A percentile compares a stretch with the other conserved stretches of the same genome.
Conservation (phyloP, 2,113 vertebrate genomes). For the Ctenodactylus gundi region DNA sequence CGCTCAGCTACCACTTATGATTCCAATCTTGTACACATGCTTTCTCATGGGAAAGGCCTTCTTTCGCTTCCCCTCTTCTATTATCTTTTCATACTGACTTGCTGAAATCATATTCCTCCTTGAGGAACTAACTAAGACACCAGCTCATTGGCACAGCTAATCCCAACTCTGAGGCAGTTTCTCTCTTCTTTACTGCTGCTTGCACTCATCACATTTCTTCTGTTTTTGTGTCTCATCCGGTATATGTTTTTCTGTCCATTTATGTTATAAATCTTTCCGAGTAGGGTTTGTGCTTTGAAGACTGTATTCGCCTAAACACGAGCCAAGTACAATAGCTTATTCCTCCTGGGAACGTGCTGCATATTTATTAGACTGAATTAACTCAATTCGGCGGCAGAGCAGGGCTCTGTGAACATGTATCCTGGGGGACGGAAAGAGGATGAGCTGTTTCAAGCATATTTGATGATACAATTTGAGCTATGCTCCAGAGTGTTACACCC, state of each 20-base stretch:
- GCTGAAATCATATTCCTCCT: background rate
- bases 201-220: background rate
- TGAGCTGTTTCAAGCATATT: background rate
- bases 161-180: background rate
- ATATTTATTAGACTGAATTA: constrained; percentile 6
- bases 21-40: background rate
- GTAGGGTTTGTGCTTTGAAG: background rate
- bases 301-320: background rate
- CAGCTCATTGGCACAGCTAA: background rate
- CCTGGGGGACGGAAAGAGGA: background rate
- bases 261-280: background rate
- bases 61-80: background rate
- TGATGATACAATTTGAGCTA: background rate
- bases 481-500: background rate
- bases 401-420: background rate
- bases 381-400: background rate
- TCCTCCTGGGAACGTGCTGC: background rate
- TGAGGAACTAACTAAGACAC: background rate
- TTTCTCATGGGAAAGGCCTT: background rate
- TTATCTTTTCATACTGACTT: background rate
- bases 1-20: background rate
- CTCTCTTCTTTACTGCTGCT: background rate
- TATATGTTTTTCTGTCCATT: background rate
- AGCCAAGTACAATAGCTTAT: background rate
- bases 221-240: background rate